Evolutionary conservation across 2,888 invertebrate genomes (phyloP), one percentile per base, ranked within the genome.

Genomic region (Acanthopleura granulata): DNA sequence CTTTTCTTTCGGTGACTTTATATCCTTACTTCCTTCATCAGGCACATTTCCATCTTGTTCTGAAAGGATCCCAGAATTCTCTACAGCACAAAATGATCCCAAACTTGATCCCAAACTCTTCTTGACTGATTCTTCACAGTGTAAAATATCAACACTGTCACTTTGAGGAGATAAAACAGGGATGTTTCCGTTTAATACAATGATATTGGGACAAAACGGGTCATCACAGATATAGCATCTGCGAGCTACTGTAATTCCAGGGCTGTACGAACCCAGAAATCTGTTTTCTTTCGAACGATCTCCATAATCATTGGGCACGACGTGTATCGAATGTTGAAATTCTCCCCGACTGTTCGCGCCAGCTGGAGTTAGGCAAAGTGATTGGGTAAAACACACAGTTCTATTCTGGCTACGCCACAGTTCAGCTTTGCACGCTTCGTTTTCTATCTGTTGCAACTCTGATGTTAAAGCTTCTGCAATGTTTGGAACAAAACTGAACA

Each of bases 401-500:
- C 66, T 66, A 14, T 66, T 66, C 6, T 27, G 15, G 3, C 25
- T 15, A 6, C 18, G 22, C 66, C 66, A 66, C 16, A 25, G 22
- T 27, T 66, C 25, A 22, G 25, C 29, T 25, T 25, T 9, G 14
- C 66, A 27, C 25, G 18, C 66, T 25, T 22, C 6, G 15, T 66
- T 66, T 66, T 66, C 66, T 15, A 25, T 25, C 25, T 66, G 15
- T 14, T 66, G 15, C 22, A 66, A 27, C 6, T 66, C 25, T 18
- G 15, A 1, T 1, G 66, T 27, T 16, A 66, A 27, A 27, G 6
- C 16, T 27, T 66, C 66, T 22, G 66, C 18, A 27, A 27, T 14
- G 29, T 66, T 66, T 25, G 66, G 66, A 22, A 66, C 66, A 66
- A 66, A 66, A 66, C 29, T 66, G 29, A 66, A 66, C 66, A 66